Evolutionary conservation across 2,888 invertebrate species (phyloP), one percentile per base, ranked within the genome.

Genomic region (Cephonodes hylas): DNA sequence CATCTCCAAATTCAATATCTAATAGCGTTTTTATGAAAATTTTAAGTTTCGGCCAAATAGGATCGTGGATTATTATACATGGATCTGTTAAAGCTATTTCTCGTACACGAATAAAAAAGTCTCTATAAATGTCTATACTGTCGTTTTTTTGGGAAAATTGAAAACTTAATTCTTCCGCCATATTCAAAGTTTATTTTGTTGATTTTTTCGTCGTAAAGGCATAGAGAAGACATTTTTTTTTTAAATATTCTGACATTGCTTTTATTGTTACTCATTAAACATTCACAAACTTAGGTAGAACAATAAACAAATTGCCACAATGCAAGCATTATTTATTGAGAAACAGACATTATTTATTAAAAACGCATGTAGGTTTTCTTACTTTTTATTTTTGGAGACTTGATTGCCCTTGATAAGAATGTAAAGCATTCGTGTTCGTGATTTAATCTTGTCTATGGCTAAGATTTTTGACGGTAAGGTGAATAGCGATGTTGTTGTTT

Each of bases 61-160:
- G 72, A 2, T 80, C 77, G 22, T 74, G 65, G 13, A 87, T 31
- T 59, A 80, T 67, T 59, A 89, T 66, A 62, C 75, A 72, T 0
- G 77, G 70, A 7, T 73, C 75, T 1, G 75, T 66, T 15, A 80
- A 74, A 23, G 76, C 69, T 38, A 75, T 62, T 65, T 76, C 78
- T 67, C 75, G 74, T 15, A 87, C 60, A 25, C 71, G 67, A 60
- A 79, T 75, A 53, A 80, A 63, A 61, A 80, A 89, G 61, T 84
- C 77, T 69, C 86, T 88, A 63, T 75, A 79, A 61, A 67, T 44
- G 69, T 84, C 65, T 81, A 84, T 82, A 60, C 60, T 65, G 53
- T 58, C 23, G 42, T 53, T 38, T 48, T 59, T 27, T 63, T 31
- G 6, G 31, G n/a, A 2, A 13, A 13, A 31, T 3, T 3, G 10